These are phyloP conservation scores for Capra hircus DNA, from an alignment of 2,113 vertebrate genomes.

Conservation along the genomic window DNA sequence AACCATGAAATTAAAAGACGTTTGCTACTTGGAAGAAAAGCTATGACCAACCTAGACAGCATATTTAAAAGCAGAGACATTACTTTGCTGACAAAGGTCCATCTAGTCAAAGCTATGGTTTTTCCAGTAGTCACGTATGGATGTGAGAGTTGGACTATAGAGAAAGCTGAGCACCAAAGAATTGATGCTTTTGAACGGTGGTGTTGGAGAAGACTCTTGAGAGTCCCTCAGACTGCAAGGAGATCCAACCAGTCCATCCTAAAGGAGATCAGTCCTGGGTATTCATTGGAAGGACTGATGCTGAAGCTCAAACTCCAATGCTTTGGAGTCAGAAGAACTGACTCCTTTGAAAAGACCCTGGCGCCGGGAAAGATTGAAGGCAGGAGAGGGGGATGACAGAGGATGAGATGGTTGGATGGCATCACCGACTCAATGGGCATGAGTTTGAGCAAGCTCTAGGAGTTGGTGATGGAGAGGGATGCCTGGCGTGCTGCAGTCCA, in stretches of 20 bases:
- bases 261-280: background rate
- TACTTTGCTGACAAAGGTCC: background rate
- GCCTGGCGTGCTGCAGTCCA: background rate
- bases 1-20: background rate
- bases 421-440: background rate
- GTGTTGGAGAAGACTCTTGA: background rate
- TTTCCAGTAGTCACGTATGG: background rate
- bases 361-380: background rate
- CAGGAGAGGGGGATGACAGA: background rate
- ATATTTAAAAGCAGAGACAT: background rate
- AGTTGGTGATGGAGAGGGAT: background rate
- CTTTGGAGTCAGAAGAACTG: background rate
- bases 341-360: background rate
- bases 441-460: background rate
- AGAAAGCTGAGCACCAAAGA: background rate
- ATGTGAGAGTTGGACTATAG: background rate
- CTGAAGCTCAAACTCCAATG: background rate
- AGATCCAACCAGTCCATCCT: background rate
- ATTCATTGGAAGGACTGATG: background rate
- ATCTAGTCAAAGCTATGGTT: background rate
- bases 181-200: background rate
- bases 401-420: background rate
- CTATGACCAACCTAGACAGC: background rate
- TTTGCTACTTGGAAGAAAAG: background rate
- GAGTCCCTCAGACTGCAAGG: background rate